These are phyloP conservation scores for Arbacia lixula DNA, from an alignment of 53 echinoderm and acorn worm genomes.

Conservation along the genomic window DNA sequence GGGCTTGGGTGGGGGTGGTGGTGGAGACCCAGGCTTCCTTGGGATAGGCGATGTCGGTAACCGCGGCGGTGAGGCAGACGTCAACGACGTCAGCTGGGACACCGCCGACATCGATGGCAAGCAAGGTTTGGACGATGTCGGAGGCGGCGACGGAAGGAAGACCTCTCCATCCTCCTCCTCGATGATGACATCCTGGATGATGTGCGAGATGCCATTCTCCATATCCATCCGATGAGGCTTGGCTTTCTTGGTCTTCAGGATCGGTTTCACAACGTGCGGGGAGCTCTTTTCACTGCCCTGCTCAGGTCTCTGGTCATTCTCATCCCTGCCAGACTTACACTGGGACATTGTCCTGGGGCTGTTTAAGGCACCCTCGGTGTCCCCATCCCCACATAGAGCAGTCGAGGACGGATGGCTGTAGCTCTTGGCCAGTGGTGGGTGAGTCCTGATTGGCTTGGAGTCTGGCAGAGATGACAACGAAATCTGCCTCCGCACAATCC, in stretches of 20 bases:
- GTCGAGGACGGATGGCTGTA: conserved; percentile 25
- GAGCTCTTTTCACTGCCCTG: conserved; percentile 1
- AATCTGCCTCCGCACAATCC: conserved; percentile 15
- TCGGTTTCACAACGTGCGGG: conserved; percentile 24
- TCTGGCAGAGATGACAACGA: conserved; percentile 25
- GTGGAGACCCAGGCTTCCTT: conserved; percentile 27
- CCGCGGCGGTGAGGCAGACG: not conserved
- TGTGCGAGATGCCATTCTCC: conserved; percentile 47
- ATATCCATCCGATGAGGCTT: conserved; percentile 53
- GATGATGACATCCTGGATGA: conserved; percentile 44
- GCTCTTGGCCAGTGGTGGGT: conserved; percentile 29
- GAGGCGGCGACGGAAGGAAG: conserved; percentile 21
- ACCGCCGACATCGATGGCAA: too few species aligned
- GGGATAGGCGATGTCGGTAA: not conserved
- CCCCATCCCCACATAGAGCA: not conserved
- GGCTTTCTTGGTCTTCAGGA: conserved; percentile 46
- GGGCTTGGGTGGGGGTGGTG: conserved; percentile 48
- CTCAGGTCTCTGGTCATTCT: not conserved
- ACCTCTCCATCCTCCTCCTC: conserved; percentile 49
- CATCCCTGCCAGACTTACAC: not conserved
- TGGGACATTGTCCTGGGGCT: not conserved
- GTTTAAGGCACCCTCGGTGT: not conserved
- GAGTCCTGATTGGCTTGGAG: conserved; percentile 11
- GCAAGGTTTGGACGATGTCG: conserved; percentile 24
- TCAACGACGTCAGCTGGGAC: too few species aligned